Percentiles rank a stretch among this genome's conserved stretches.
phyloP scores from a whole-genome alignment of 2,797 vertebrate species.

The Cetoscarus ocellatus region DNA sequence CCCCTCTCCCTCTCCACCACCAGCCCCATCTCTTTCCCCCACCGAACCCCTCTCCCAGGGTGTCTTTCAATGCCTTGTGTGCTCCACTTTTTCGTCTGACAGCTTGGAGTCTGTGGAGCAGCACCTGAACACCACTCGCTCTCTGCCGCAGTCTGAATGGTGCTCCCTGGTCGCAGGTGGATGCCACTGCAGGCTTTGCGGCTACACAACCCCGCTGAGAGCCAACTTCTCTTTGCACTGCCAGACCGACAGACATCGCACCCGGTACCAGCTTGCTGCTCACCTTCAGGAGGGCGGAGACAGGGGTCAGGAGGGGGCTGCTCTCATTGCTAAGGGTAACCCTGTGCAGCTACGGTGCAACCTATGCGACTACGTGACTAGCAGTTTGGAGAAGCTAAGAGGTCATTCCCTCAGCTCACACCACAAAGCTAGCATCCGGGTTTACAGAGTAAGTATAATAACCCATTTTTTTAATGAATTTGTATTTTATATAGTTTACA shows the following conservation, averaged over 20 bases:
- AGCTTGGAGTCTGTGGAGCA: slow-evolving; percentile 94
- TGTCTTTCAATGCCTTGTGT: slow-evolving; percentile 96
- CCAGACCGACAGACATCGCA: slow-evolving; percentile 97
- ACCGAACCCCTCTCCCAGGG: slow-evolving; percentile 72
- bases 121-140: slow-evolving; percentile 93
- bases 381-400: slow-evolving; percentile 96
- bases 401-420: slow-evolving; percentile 94
- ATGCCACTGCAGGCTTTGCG: slow-evolving; percentile 96
- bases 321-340: slow-evolving; percentile 92
- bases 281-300: slow-evolving; percentile 89
- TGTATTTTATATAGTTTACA: too few relatives aligned
- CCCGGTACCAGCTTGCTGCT: slow-evolving; percentile 96
- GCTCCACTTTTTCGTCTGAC: slow-evolving; percentile 96
- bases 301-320: slow-evolving; percentile 87
- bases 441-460: slow-evolving; percentile 91
- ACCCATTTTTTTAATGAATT: too few relatives aligned
- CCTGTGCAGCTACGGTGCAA: slow-evolving; percentile 96
- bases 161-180: slow-evolving; percentile 94
- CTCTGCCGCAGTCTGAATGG: slow-evolving; percentile 95
- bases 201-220: slow-evolving; percentile 97
- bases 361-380: slow-evolving; percentile 95
- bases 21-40: slow-evolving; percentile 69
- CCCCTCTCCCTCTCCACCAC: slow-evolving; percentile 87
- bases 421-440: slow-evolving; percentile 94
- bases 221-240: slow-evolving; percentile 99